Conservation (phyloP, 1,140 invertebrate species). For the Drosophila carrolli region DNA sequence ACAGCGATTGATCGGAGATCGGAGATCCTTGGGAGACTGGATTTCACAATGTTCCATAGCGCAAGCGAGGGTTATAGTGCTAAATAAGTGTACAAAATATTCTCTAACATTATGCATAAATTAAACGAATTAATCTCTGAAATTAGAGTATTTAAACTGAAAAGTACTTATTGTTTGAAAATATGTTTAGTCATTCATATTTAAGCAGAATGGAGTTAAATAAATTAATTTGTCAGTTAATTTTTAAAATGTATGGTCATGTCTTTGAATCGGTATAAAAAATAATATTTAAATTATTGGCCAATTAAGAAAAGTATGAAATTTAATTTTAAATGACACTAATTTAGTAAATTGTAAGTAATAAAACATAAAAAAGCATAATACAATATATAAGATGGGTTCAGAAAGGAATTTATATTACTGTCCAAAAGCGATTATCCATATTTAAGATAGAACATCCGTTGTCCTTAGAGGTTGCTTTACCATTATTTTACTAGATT, state of each 20-base stretch:
- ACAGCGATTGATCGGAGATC: conserved; percentile 86
- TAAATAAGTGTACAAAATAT: conserved; percentile 64
- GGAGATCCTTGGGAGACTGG: neutral
- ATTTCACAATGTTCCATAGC: conserved; percentile 58
- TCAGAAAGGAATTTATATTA: no score
- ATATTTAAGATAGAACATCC: neutral
- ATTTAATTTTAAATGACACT: no score
- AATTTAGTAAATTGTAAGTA: no score
- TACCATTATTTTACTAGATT: conserved; percentile 67
- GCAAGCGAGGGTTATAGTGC: conserved; percentile 21
- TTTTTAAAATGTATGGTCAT: neutral
- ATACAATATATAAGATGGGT: no score
- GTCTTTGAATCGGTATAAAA: neutral
- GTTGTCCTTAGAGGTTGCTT: neutral
- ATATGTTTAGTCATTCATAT: neutral
- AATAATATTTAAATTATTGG: no score
- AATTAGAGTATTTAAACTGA: neutral
- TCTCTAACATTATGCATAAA: conserved; percentile 41
- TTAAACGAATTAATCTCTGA: conserved; percentile 46
- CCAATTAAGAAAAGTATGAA: no score
- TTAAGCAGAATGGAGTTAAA: neutral
- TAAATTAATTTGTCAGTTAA: neutral
- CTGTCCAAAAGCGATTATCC: neutral
- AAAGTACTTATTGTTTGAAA: neutral
- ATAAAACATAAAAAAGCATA: no score